Conservation (phyloP, 2,888 invertebrate genomes). For the Eueremaeus valkanovi region DNA sequence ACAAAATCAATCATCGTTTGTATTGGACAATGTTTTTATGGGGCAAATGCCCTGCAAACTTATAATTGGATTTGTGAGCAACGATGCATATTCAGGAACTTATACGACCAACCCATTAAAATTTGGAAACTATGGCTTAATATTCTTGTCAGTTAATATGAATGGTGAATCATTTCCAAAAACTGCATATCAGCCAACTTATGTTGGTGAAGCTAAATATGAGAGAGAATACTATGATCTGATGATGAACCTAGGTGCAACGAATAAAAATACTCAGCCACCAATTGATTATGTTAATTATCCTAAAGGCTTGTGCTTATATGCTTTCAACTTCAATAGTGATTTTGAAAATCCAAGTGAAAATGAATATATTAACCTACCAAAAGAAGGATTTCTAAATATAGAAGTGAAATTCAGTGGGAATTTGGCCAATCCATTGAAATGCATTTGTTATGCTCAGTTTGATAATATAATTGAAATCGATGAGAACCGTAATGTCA, state of each 20-base stretch:
- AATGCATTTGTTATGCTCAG: neutral
- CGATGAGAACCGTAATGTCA: neutral
- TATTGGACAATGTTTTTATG: neutral
- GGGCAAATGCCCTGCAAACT: neutral
- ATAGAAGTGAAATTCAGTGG: neutral
- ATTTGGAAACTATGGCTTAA: neutral
- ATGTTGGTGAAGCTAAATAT: neutral
- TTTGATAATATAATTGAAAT: constrained; percentile 4
- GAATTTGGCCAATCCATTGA: neutral
- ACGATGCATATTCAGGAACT: neutral
- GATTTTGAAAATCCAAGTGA: constrained; percentile 2
- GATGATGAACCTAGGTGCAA: neutral
- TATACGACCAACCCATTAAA: neutral
- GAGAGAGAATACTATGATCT: neutral
- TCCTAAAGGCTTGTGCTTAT: neutral
- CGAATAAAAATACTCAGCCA: neutral
- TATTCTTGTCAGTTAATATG: neutral
- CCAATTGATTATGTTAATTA: neutral
- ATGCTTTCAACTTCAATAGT: neutral
- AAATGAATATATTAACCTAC: neutral
- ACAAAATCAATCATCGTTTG: neutral
- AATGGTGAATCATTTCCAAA: neutral
- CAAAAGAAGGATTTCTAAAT: neutral
- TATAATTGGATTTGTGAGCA: neutral
- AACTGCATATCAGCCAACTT: neutral